phyloP scores from a whole-genome alignment of 2,797 vertebrate species.

The Harpagifer antarcticus region DNA sequence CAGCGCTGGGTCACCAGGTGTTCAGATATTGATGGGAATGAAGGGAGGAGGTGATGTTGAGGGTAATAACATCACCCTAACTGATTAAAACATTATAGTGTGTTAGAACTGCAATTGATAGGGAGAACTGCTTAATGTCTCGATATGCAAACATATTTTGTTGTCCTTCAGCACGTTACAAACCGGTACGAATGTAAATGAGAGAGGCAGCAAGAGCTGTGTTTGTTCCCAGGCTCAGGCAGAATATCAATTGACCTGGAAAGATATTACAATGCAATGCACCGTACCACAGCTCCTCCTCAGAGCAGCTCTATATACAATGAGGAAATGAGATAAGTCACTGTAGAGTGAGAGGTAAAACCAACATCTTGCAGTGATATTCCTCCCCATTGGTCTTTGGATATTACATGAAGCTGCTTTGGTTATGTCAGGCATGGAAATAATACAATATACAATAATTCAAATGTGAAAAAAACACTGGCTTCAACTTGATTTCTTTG shows the following conservation, averaged over 20 bases:
- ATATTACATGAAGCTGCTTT: constrained; percentile 36
- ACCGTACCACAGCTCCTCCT: constrained; percentile 36
- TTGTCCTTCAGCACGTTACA: constrained; percentile 18
- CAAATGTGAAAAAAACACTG: background rate
- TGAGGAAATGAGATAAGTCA: constrained; percentile 56
- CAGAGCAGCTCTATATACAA: constrained; percentile 41
- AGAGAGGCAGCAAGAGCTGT: constrained; percentile 37
- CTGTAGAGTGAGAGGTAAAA: constrained; percentile 45
- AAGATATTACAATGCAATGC: constrained; percentile 61
- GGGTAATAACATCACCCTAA: constrained; percentile 53
- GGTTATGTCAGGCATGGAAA: constrained; percentile 3
- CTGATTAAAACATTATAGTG: constrained; percentile 51
- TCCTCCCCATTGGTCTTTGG: constrained; percentile 33
- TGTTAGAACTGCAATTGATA: constrained; percentile 40
- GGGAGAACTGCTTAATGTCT: constrained; percentile 32
- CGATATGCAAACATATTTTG: constrained; percentile 13
- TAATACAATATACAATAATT: constrained; percentile 1
- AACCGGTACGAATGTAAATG: constrained; percentile 46
- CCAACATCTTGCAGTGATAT: constrained; percentile 30
- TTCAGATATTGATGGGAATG: constrained; percentile 52
- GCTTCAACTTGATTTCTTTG: background rate
- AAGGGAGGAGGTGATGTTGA: constrained; percentile 28
- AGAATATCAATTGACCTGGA: constrained; percentile 64
- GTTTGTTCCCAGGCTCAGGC: constrained; percentile 32
- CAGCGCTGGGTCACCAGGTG: constrained; percentile 57